Evolutionary conservation across 2,797 vertebrate species (phyloP).

Genomic region (Onychomys torridus): DNA sequence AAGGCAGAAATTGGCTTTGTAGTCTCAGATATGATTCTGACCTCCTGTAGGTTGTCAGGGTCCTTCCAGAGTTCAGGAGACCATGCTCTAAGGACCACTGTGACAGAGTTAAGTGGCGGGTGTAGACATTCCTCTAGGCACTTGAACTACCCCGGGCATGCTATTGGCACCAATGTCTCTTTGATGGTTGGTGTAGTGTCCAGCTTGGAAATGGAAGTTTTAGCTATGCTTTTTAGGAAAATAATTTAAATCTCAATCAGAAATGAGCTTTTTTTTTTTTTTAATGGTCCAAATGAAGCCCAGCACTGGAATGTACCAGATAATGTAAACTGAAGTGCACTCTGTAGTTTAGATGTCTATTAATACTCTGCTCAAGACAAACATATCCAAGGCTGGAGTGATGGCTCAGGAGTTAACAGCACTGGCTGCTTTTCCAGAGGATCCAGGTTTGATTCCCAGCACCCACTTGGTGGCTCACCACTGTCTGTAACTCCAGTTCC

Average conservation of each 20-base stretch:
- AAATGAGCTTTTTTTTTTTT: background rate
- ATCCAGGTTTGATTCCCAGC: background rate
- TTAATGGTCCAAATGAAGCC: background rate
- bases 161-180: background rate
- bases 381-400: background rate
- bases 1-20: background rate
- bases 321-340: too few species aligned
- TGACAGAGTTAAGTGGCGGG: background rate
- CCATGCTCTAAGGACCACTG: background rate
- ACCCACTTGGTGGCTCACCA: background rate
- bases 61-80: background rate
- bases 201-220: slow-evolving; percentile 51
- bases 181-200: background rate
- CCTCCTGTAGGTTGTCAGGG: background rate
- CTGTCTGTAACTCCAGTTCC: background rate
- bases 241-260: background rate
- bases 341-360: background rate
- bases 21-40: background rate
- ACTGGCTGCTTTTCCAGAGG: background rate
- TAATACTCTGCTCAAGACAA: background rate
- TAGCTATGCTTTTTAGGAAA: background rate
- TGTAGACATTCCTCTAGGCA: slow-evolving; percentile 9
- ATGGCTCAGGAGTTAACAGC: background rate
- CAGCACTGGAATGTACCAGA: background rate
- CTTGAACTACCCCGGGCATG: background rate